Conservation (phyloP, 2,113 vertebrate genomes). For the Litocranius walleri region DNA sequence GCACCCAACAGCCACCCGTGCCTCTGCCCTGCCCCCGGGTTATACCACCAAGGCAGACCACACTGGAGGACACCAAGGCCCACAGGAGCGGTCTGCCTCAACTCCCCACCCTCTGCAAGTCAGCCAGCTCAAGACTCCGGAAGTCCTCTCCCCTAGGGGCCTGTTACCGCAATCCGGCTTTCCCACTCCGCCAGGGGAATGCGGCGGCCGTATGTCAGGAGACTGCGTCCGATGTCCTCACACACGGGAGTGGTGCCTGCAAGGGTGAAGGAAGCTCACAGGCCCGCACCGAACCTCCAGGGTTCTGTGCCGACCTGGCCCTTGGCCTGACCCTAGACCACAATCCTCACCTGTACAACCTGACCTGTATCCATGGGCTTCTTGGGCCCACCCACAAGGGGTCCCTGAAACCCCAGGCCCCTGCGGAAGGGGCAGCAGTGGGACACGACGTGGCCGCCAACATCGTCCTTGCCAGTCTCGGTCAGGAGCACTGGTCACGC, state of each 20-base stretch:
- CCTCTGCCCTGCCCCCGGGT: not conserved
- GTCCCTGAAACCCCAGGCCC: not conserved
- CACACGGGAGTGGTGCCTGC: constrained; percentile 93
- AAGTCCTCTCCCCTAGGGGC: not conserved
- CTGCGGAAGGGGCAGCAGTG: not conserved
- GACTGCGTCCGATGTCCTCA: constrained; percentile 92
- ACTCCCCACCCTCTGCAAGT: not conserved
- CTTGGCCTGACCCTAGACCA: not conserved
- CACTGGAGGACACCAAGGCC: not conserved
- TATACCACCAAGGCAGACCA: not conserved
- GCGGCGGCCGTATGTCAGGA: constrained; percentile 90
- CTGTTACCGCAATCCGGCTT: constrained; percentile 88
- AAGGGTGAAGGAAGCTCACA: not conserved
- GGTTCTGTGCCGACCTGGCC: not conserved
- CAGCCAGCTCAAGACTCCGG: not conserved
- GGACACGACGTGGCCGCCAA: accelerated
- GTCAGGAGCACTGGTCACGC: not conserved
- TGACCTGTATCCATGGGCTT: not conserved
- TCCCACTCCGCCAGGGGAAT: constrained; percentile 95
- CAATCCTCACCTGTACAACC: not conserved
- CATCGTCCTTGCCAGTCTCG: not conserved
- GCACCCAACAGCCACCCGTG: not conserved
- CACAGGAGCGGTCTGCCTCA: not conserved
- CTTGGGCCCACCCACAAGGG: not conserved
- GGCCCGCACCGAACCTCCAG: not conserved